Conservation (phyloP, 2,797 vertebrate genomes). For the Enteromius thamalakanensis region DNA sequence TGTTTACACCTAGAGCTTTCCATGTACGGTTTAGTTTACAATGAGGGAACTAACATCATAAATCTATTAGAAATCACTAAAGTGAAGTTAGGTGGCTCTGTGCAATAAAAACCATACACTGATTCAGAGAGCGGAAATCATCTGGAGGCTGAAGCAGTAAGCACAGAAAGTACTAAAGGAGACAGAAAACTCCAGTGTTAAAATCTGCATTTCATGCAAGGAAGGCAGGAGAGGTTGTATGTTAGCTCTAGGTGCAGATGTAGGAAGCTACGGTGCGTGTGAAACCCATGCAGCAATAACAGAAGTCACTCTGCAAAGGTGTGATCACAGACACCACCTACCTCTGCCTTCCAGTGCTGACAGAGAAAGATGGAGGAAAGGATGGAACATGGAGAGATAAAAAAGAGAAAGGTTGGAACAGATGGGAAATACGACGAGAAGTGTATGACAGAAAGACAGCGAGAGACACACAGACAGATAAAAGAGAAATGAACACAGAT, state of each 20-base stretch:
- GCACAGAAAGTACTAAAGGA: not conserved
- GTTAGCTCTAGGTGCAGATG: conserved; percentile 31
- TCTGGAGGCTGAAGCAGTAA: not conserved
- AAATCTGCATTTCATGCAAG: not conserved
- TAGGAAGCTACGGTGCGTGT: not conserved
- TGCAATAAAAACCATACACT: not conserved
- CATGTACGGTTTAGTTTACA: not conserved
- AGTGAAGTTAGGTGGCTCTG: not conserved
- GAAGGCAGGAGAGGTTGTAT: conserved; percentile 38
- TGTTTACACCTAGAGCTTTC: not conserved
- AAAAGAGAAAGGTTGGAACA: conserved; percentile 45
- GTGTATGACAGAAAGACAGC: conserved; percentile 19
- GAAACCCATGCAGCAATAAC: conserved; percentile 66
- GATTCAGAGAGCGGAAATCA: not conserved
- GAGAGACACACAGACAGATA: conserved; percentile 40
- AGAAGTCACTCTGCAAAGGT: conserved; percentile 62
- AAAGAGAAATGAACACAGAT: conserved; percentile 22
- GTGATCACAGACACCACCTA: conserved; percentile 73
- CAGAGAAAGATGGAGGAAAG: conserved; percentile 65
- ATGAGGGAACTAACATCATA: not conserved
- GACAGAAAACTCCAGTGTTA: conserved; percentile 9
- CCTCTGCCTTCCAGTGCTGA: conserved; percentile 84
- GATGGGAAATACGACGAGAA: conserved; percentile 46
- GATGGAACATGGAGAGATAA: conserved; percentile 64
- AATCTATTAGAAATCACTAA: not conserved